These are phyloP conservation scores for Semnornis frantzii DNA, from an alignment of 2,113 vertebrate species.

Conservation along the genomic window DNA sequence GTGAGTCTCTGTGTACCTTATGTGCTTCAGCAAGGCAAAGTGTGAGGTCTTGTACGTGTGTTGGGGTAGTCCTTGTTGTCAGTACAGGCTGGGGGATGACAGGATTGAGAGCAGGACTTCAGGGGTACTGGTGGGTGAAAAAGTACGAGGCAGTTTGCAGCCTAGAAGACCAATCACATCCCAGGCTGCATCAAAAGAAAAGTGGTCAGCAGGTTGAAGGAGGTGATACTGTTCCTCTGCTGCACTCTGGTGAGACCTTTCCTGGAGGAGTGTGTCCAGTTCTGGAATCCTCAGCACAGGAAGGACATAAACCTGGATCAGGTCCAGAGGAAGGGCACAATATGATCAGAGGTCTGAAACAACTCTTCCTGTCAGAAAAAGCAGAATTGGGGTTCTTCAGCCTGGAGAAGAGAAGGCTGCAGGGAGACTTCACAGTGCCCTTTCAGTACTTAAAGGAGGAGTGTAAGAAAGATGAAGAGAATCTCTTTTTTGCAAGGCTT, in stretches of 20 bases:
- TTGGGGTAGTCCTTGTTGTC: background rate
- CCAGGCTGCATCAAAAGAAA: background rate
- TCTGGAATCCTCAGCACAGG: too few species aligned
- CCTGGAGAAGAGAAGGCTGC: background rate
- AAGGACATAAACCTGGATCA: too few species aligned
- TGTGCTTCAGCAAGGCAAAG: background rate
- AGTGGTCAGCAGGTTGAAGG: background rate
- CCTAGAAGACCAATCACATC: background rate
- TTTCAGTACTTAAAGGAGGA: background rate
- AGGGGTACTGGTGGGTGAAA: background rate
- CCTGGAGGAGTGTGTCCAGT: too few species aligned
- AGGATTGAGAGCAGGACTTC: background rate
- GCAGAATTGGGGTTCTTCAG: background rate
- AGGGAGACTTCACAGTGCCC: background rate
- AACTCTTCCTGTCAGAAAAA: background rate
- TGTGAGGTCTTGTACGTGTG: background rate
- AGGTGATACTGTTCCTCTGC: background rate
- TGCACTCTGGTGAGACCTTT: too few species aligned
- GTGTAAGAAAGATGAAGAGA: background rate
- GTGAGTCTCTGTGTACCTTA: background rate
- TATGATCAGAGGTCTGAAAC: background rate
- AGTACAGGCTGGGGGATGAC: background rate
- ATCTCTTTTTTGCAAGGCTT: background rate
- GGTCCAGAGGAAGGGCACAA: too few species aligned
- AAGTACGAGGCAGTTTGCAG: background rate